A percentile compares a stretch with the other conserved stretches of the same genome.
These are phyloP conservation scores for Diadema setosum DNA, from an alignment of 35 echinoderm and acorn worm species.

Conservation along the genomic window DNA sequence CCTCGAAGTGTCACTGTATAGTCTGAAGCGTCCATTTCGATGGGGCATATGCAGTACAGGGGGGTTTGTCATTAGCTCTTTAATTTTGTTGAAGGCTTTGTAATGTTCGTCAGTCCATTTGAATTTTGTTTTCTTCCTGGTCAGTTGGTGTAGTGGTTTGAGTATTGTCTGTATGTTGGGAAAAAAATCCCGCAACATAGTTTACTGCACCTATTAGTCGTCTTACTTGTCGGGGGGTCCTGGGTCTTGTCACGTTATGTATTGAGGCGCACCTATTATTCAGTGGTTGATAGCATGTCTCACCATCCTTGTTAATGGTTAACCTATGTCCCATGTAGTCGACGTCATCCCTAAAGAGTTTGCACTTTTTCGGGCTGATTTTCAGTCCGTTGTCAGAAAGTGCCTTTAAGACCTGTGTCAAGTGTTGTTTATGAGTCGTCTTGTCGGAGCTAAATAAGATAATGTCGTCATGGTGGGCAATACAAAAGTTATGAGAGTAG, in stretches of 20 bases:
- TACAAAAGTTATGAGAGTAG: neutral
- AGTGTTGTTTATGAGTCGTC: conserved; percentile 14
- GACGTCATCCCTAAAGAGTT: conserved; percentile 3
- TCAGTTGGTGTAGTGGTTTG: conserved; percentile 8
- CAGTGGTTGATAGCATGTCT: conserved; percentile 13
- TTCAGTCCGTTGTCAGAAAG: conserved; percentile 1
- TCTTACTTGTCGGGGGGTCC: conserved; percentile 1
- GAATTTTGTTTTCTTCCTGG: conserved; percentile 16
- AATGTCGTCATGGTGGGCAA: conserved; percentile 49
- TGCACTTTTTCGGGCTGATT: conserved; percentile 31
- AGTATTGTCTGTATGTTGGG: conserved; percentile 35
- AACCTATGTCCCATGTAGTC: conserved; percentile 37
- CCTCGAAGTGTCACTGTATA: conserved; percentile 46
- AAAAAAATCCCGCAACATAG: conserved; percentile 30
- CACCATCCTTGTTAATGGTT: neutral
- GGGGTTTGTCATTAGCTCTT: conserved; percentile 14
- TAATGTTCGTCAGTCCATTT: conserved; percentile 25
- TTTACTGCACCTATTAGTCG: conserved; percentile 43
- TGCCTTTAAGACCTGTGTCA: conserved; percentile 9
- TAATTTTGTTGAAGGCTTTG: conserved; percentile 21
- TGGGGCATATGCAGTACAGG: conserved; percentile 34
- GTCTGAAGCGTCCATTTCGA: neutral
- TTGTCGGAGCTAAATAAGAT: conserved; percentile 33
- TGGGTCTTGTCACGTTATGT: neutral
- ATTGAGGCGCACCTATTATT: no score